Evolutionary conservation across 2,888 invertebrate genomes (phyloP), one percentile per base, ranked within the genome.

Genomic region (Subacronicta megacephala): DNA sequence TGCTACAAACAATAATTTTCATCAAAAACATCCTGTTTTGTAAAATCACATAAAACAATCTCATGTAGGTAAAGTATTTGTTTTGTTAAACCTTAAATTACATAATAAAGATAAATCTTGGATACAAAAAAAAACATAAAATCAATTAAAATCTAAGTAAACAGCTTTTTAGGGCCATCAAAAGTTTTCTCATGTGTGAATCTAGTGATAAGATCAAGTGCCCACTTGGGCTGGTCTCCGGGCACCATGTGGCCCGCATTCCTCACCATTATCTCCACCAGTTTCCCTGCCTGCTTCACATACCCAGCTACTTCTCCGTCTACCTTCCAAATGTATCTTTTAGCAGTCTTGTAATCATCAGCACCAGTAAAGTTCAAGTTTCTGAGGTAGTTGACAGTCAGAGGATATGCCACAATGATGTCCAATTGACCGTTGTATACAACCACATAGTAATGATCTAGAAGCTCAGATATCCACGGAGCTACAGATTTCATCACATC

Each of bases 351-450:
- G 85, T 97, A 98, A 2, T 95, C 93, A 3, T 94, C 94, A 0
- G 96, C 91, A 0, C 95, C 96, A 17, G 92, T 95, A 91, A 98
- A 98, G 40, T 96, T 94, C 1, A 98, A 91, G 47, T 96, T 95
- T 66, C 95, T 94, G 26, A 99, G 89, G 85, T 97, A 98, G 82
- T 97, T 97, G 16, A 97, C 95, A 0, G 98, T 98, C 45, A 98
- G 83, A 0, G 98, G 98, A 88, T 98, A 98, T 0, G 98, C 98
- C 0, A 98, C 97, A 65, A 98, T 98, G 12, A 99, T 97, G 85
- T 99, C 99, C 66, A 99, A 85, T 82, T 99, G 98, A 0, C 99
- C 99, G 82, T 96, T 98, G 85, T 98, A 99, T 60, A 98, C 95
- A 40, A 98, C 95, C 13, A 98, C 95, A 83, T 95, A 93, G 78